Base-by-base conservation (phyloP, 2,797 vertebrate genomes). In the Coranthus polyacanthus region DNA sequence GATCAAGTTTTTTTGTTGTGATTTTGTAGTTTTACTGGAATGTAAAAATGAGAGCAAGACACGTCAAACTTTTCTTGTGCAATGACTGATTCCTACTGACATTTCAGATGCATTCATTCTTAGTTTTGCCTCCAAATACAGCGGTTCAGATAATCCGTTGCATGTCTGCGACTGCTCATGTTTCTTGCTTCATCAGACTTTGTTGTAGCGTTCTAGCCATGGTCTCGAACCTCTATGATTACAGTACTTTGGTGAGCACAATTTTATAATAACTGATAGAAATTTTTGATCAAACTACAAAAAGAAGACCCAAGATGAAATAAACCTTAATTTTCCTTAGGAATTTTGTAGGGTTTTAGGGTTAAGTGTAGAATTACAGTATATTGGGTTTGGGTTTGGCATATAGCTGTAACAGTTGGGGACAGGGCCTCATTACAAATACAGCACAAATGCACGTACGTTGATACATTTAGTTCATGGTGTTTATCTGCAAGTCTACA, bases 371-470 rank as follows among this genome's bases (percentile, higher is more conserved):
- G 29, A 60, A 52, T 69, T 18, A 42, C 52, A 54, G 52, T 24
- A 51, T 22, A 18, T 12, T 52, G 47, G 39, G 18, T 58, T 75
- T 52, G n/a, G 26, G 59, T 74, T 65, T 78, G 57, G 53, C 37
- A 21, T 8, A 12, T 9, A 12, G 20, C 10, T 39, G 21, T 41
- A 20, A 63, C 29, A 37, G 41, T 36, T 22, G 49, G 46, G 36
- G 24, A 37, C 32, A 22, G 50, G 32, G 21, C 13, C 18, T 56
- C 49, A 13, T 50, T 36, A 59, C 50, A 51, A 55, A 62, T 60
- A 32, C 52, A 49, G 29, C 5, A 2, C 34, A 72, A 15, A 32
- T 20, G 61, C 7, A 16, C 12, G 5, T n/a, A 36, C 3, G 26
- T 49, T 2, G 3, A 49, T 41, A 45, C 36, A 29, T 22, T 29